These are phyloP conservation scores for Nomada ruficornis DNA, from an alignment of 2,888 invertebrate species.

Conservation along the genomic window DNA sequence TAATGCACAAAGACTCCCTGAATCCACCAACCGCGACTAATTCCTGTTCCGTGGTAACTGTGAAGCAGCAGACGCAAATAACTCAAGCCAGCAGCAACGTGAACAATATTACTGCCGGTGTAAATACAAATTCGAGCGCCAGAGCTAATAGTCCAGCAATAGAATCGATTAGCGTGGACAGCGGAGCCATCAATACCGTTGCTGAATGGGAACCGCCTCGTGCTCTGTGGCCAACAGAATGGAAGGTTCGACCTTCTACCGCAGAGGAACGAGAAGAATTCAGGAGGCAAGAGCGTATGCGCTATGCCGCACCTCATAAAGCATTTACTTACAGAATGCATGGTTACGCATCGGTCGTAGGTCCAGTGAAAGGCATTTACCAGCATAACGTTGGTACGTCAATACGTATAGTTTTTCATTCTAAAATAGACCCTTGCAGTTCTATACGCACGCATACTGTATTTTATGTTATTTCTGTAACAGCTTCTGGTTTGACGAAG, in stretches of 20 bases:
- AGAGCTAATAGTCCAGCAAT: conserved; percentile 69
- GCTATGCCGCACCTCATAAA: conserved; percentile 95
- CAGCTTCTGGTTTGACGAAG: conserved; percentile 84
- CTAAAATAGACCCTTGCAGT: background rate
- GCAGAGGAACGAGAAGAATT: conserved; percentile 91
- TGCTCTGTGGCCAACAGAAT: conserved; percentile 90
- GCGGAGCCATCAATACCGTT: conserved; percentile 74
- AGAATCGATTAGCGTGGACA: conserved; percentile 76
- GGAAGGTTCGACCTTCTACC: conserved; percentile 93
- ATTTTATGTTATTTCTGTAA: background rate
- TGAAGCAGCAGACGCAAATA: conserved; percentile 64
- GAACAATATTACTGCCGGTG: conserved; percentile 32
- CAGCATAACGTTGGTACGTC: conserved; percentile 86
- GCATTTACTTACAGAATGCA: conserved; percentile 96
- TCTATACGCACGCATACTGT: background rate
- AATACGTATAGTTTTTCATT: background rate
- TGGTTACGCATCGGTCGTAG: conserved; percentile 93
- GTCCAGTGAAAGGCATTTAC: conserved; percentile 93
- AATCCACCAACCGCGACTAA: conserved; percentile 70
- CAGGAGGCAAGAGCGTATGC: conserved; percentile 91
- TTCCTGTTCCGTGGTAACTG: conserved; percentile 49
- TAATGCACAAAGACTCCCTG: conserved; percentile 86
- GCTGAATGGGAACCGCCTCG: conserved; percentile 84
- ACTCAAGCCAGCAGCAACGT: conserved; percentile 53
- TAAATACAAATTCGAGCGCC: conserved; percentile 30